Evolutionary conservation across 2,888 invertebrate genomes (phyloP).

Genomic region (Sycophila texana): DNA sequence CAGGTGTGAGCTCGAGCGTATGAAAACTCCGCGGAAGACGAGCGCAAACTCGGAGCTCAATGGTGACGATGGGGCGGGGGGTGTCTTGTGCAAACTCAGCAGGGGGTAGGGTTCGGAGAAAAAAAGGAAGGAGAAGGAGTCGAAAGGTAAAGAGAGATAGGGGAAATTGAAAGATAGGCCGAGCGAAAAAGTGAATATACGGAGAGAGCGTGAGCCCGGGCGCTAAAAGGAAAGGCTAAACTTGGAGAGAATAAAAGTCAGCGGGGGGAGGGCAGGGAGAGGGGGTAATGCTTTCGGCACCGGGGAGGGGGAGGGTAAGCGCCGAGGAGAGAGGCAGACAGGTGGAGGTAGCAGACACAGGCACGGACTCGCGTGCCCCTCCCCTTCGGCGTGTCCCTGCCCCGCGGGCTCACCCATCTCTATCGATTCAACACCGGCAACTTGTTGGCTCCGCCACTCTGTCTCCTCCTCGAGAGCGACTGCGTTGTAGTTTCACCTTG

Average conservation of each 20-base stretch:
- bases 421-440: constrained; percentile 74
- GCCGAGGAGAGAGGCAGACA: constrained; percentile 22
- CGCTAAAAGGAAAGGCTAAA: neutral
- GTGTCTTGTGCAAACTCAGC: too few relatives aligned
- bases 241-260: neutral
- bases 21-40: too few relatives aligned
- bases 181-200: constrained; percentile 14
- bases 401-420: constrained; percentile 66
- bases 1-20: neutral
- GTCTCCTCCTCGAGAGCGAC: neutral
- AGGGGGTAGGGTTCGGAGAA: too few relatives aligned
- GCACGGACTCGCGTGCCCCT: constrained; percentile 60
- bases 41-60: too few relatives aligned
- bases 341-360: constrained; percentile 55
- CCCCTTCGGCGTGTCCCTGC: constrained; percentile 51
- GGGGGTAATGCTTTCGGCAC: neutral
- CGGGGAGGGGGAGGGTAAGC: neutral
- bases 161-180: constrained; percentile 25
- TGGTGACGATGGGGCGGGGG: too few relatives aligned
- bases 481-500: constrained; percentile 39
- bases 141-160: constrained; percentile 13
- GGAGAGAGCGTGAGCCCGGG: neutral
- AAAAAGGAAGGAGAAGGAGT: constrained; percentile 7
- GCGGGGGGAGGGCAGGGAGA: constrained; percentile 22
- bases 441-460: constrained; percentile 71